Base-by-base conservation (phyloP, 2,113 vertebrate genomes). In the Vanacampus margaritifer region DNA sequence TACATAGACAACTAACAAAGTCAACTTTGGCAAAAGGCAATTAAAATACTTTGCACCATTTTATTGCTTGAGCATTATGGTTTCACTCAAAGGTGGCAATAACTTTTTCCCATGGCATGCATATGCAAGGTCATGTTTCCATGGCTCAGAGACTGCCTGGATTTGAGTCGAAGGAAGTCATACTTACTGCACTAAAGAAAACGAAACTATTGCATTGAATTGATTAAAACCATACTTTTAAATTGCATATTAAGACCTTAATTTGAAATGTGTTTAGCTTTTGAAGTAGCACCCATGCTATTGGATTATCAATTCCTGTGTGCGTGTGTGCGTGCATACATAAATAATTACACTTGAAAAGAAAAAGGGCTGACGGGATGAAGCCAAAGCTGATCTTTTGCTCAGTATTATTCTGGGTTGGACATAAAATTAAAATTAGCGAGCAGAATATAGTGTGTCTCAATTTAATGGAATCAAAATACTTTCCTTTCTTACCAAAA, bases 1-100 rank as follows among this genome's bases (percentile, higher is more conserved):
- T 72, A 84, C 67, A 76, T 65, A 50, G 84, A 43, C 41, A 13
- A 43, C 41, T 16, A 79, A 83, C 88, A 81, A 89, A 88, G 75
- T 75, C 69, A 3, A 21, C 5, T 11, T 69, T 71, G 72, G 83
- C 45, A 1, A 64, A 73, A 75, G 37, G 39, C 61, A 75, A 72
- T 73, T 54, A 58, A 60, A 73, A 75, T 66, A 74, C 59, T 72
- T 76, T 87, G 67, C 73, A 71, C 69, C 67, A 77, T 83, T 73
- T 74, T 59, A 72, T 83, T 79, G 80, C 78, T 85, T 14, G 17
- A 63, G 54, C 80, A 67, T 86, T 74, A 78, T 64, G 41, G 58
- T 68, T 80, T 3, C 37, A 57, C 24, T 53, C 17, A 57, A 67
- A 63, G n/a, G 9, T 48, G 46, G 26, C 71, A 66, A 35, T 19